Evolutionary conservation across 2,113 vertebrate genomes (phyloP).

Genomic region (Pyxicephalus adspersus): DNA sequence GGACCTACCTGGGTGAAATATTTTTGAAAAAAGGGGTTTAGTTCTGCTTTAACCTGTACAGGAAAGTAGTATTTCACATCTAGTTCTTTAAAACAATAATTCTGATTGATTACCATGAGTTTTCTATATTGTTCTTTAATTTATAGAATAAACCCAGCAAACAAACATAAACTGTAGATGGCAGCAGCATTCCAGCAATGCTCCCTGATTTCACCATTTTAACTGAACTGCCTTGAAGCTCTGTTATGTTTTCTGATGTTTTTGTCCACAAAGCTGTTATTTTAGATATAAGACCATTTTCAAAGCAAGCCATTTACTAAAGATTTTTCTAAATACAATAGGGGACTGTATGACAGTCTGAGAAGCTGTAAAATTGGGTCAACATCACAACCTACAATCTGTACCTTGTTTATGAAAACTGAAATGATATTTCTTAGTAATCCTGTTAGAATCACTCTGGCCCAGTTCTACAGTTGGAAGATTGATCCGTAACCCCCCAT

Average conservation of each 20-base stretch:
- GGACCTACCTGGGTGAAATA: no score
- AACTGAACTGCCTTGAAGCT: not conserved
- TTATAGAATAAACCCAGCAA: no score
- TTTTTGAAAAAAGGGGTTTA: no score
- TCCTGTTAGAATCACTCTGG: not conserved
- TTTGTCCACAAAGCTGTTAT: constrained; percentile 14
- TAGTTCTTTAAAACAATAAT: no score
- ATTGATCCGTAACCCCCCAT: constrained; percentile 15
- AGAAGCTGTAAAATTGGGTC: constrained; percentile 21
- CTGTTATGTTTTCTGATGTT: constrained; percentile 1
- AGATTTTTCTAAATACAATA: constrained; percentile 28
- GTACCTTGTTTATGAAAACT: constrained; percentile 25
- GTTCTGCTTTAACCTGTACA: no score
- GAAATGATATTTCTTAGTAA: constrained; percentile 3
- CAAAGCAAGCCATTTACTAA: constrained; percentile 34
- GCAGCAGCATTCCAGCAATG: constrained; percentile 12
- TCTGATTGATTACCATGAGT: no score
- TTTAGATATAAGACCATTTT: constrained; percentile 25
- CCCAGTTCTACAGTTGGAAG: constrained; percentile 3
- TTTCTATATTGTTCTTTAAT: no score
- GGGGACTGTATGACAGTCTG: not conserved
- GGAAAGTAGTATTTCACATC: no score
- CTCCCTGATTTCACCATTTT: not conserved
- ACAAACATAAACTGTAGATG: not conserved
- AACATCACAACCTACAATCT: constrained; percentile 18